phyloP scores from a whole-genome alignment of 1,140 invertebrate species.

The Hylaeus volcanicus region DNA sequence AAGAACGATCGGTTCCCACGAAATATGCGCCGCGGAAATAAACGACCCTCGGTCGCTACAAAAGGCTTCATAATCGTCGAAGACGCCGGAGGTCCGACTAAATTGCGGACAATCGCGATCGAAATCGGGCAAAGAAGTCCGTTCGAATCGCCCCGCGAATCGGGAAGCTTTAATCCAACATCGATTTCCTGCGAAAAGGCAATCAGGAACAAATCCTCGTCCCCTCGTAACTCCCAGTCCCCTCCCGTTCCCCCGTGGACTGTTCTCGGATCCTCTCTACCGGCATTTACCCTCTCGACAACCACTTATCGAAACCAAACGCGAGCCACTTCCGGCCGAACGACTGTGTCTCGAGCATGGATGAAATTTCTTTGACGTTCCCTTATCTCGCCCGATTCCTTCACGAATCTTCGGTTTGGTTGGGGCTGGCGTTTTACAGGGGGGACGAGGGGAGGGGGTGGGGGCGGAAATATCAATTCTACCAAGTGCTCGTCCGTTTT shows the following conservation, averaged over 20 bases:
- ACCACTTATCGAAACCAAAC: constrained; percentile 69
- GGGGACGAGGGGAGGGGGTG: not conserved
- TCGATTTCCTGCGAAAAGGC: constrained; percentile 65
- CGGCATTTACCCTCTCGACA: constrained; percentile 65
- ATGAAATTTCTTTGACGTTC: constrained; percentile 49
- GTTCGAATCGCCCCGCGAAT: constrained; percentile 47
- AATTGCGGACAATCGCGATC: constrained; percentile 40
- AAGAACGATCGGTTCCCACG: not conserved
- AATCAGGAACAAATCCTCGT: constrained; percentile 61
- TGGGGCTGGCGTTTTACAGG: not conserved
- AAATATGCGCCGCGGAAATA: not conserved
- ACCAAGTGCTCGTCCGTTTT: constrained; percentile 35
- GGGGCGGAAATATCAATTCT: constrained; percentile 19
- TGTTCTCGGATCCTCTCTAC: constrained; percentile 32
- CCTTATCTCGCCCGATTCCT: not conserved
- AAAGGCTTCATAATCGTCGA: constrained; percentile 21
- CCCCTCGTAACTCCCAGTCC: not conserved
- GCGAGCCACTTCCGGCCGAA: constrained; percentile 63
- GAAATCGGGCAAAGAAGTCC: constrained; percentile 28
- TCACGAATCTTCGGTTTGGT: not conserved
- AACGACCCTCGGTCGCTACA: constrained; percentile 7
- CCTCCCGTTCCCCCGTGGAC: not conserved
- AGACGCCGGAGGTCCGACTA: constrained; percentile 20
- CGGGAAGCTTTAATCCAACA: constrained; percentile 55
- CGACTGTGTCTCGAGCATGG: constrained; percentile 49